phyloP scores from a whole-genome alignment of 2,888 invertebrate species.

The Drosophila trichaetosa region DNA sequence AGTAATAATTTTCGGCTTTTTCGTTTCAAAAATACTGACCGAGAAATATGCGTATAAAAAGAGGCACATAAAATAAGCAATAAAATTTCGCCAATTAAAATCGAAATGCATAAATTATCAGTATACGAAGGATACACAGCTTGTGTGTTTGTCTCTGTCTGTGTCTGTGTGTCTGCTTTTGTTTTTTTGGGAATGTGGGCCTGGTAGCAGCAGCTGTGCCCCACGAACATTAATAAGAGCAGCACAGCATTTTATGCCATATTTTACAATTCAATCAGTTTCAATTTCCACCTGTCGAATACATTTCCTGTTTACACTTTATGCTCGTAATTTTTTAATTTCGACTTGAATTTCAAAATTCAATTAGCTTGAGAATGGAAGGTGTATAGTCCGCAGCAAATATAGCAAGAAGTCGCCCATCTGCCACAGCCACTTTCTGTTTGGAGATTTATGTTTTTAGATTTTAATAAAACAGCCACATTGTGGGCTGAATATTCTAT shows the following conservation, averaged over 20 bases:
- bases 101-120: slow-evolving; percentile 72
- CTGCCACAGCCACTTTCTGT: slow-evolving; percentile 46
- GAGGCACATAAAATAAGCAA: slow-evolving; percentile 55
- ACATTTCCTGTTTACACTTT: slow-evolving; percentile 76
- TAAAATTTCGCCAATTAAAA: slow-evolving; percentile 71
- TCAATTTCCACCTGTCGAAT: slow-evolving; percentile 80
- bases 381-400: slow-evolving; percentile 14
- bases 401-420: slow-evolving; percentile 18
- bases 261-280: slow-evolving; percentile 78
- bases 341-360: slow-evolving; percentile 72
- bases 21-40: slow-evolving; percentile 39
- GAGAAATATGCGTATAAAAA: slow-evolving; percentile 59
- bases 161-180: background rate
- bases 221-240: slow-evolving; percentile 50
- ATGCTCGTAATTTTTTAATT: slow-evolving; percentile 77
- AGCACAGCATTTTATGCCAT: slow-evolving; percentile 66
- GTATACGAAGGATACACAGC: slow-evolving; percentile 2
- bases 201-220: slow-evolving; percentile 54
- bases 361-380: slow-evolving; percentile 59
- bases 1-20: slow-evolving; percentile 28
- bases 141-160: background rate
- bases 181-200: slow-evolving; percentile 18
- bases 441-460: slow-evolving; percentile 73
- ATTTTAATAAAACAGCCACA: slow-evolving; percentile 77
- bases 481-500: slow-evolving; percentile 36